Conservation (phyloP, 2,888 invertebrate genomes). For the Clitarchus hookeri region DNA sequence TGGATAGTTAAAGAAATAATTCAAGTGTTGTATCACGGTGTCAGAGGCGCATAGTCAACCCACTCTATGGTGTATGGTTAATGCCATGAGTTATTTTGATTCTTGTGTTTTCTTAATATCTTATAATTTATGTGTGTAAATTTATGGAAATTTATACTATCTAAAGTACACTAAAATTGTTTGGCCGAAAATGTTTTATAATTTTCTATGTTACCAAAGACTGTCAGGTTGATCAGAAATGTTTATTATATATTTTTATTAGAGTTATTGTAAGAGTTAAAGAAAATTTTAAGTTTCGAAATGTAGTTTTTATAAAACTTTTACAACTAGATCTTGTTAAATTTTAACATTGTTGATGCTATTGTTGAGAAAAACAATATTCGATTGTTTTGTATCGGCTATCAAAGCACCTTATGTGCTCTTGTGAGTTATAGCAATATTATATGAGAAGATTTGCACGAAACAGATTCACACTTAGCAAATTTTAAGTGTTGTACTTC, state of each 20-base stretch:
- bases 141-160: not conserved
- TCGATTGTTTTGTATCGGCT: conserved; percentile 20
- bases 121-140: not conserved
- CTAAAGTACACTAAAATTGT: conserved; percentile 25
- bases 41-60: conserved; percentile 11
- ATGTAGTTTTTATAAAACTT: conserved; percentile 19
- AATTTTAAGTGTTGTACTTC: not conserved
- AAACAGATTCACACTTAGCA: not conserved
- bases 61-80: conserved; percentile 21
- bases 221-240: conserved; percentile 29
- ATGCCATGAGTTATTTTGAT: conserved; percentile 3
- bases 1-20: not conserved
- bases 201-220: conserved; percentile 41
- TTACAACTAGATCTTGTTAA: conserved; percentile 19
- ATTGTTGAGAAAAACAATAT: conserved; percentile 17
- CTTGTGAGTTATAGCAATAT: not conserved
- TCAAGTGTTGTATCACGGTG: not conserved
- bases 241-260: conserved; percentile 27
- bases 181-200: conserved; percentile 34
- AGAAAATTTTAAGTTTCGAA: not conserved
- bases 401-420: not conserved
- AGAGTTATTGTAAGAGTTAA: not conserved
- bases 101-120: not conserved
- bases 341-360: conserved; percentile 23
- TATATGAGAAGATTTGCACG: not conserved